Conservation (phyloP, 2,888 invertebrate genomes). For the Odontomyia ornata region DNA sequence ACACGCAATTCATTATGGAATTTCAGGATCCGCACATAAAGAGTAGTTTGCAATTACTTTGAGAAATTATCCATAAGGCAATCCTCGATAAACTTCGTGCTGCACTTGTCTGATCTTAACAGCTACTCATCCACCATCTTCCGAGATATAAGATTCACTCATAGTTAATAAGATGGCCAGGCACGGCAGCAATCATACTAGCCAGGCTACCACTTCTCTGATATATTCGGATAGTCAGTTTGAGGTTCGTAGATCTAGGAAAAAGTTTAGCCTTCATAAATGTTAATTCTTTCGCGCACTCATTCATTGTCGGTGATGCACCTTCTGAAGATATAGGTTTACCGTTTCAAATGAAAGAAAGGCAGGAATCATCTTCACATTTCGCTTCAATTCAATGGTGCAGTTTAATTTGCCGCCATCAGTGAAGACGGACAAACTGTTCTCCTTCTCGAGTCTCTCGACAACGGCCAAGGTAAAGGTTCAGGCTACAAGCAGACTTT, state of each 20-base stretch:
- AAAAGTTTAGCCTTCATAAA: slow-evolving; percentile 41
- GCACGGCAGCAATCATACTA: not conserved
- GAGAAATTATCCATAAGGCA: slow-evolving; percentile 48
- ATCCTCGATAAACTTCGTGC: slow-evolving; percentile 50
- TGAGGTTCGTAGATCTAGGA: slow-evolving; percentile 12
- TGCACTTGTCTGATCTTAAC: slow-evolving; percentile 51
- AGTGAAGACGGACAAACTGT: slow-evolving; percentile 18
- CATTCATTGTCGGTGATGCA: slow-evolving; percentile 29
- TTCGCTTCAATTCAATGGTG: not conserved
- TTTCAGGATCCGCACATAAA: slow-evolving; percentile 34
- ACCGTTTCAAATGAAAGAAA: slow-evolving; percentile 15
- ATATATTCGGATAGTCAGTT: not conserved
- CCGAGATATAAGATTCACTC: not conserved
- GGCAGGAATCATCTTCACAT: slow-evolving; percentile 30
- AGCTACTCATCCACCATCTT: slow-evolving; percentile 31
- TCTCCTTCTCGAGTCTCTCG: not conserved
- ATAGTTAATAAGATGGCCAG: not conserved
- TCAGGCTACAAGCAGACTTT: not conserved
- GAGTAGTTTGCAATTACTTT: slow-evolving; percentile 43
- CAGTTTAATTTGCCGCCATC: slow-evolving; percentile 6
- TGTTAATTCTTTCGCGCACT: slow-evolving; percentile 36
- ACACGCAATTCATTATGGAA: slow-evolving; percentile 42
- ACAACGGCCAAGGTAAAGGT: not conserved
- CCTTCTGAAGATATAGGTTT: slow-evolving; percentile 3
- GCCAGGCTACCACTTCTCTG: not conserved